phyloP scores from a whole-genome alignment of 2,797 vertebrate species.

The Champsocephalus gunnari region DNA sequence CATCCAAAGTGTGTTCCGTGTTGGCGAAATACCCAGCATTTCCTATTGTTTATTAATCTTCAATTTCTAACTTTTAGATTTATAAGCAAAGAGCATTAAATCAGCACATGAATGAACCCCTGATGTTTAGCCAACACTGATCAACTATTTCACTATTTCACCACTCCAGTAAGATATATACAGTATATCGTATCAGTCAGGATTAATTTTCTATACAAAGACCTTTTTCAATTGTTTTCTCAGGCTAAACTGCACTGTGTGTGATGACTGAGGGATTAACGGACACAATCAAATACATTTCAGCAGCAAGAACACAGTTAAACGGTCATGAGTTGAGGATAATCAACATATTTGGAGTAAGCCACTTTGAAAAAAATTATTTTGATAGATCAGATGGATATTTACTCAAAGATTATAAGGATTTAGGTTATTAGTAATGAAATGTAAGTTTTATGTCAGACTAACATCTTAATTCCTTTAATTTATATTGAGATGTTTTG shows the following conservation, averaged over 20 bases:
- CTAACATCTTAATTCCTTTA: background rate
- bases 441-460: background rate
- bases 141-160: background rate
- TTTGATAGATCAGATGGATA: background rate
- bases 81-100: background rate
- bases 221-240: background rate
- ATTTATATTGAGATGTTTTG: background rate
- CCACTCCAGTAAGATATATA: background rate
- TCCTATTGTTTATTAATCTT: slow-evolving; percentile 13
- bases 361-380: background rate
- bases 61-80: background rate
- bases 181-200: background rate
- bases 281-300: background rate
- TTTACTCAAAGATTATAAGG: background rate
- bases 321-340: background rate
- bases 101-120: background rate
- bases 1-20: background rate
- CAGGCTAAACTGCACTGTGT: background rate
- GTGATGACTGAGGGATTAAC: background rate
- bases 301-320: background rate
- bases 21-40: background rate
- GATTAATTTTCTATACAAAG: background rate
- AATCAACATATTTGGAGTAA: background rate
- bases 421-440: background rate
- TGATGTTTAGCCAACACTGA: background rate